Conservation (phyloP, 2,888 invertebrate genomes). For the Chymomyza amoena region DNA sequence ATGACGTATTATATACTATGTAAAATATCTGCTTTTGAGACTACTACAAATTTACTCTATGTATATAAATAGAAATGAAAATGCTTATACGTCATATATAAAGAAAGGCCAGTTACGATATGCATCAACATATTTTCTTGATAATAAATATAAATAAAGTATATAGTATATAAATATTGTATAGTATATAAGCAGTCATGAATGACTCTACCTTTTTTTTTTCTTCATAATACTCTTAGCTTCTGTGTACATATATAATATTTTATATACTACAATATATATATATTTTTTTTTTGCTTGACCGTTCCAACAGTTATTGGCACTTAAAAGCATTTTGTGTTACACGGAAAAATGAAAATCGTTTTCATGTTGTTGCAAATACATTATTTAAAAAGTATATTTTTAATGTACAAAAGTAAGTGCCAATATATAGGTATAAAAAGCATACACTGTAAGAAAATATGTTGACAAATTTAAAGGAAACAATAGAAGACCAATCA, state of each 20-base stretch:
- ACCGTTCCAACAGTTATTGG: conserved; percentile 60
- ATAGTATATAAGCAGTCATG: background rate
- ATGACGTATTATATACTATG: background rate
- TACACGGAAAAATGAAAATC: conserved; percentile 28
- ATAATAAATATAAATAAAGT: background rate
- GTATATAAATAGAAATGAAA: no score
- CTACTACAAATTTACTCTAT: background rate
- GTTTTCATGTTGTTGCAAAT: conserved; percentile 2
- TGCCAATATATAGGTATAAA: background rate
- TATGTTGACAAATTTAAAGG: background rate
- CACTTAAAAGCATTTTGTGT: conserved; percentile 66
- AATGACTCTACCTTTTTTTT: background rate
- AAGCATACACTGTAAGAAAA: background rate
- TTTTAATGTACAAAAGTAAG: background rate
- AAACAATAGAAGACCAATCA: no score
- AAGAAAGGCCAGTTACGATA: background rate
- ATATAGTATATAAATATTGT: background rate
- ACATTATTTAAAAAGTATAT: background rate
- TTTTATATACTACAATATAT: no score
- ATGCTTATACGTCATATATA: background rate
- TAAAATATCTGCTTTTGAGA: no score
- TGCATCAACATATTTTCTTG: no score
- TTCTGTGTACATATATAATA: no score
- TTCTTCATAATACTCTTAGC: background rate
- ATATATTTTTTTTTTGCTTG: background rate